Evolutionary conservation across 2,888 invertebrate genomes (phyloP).

Genomic region (Thymelicus lineola): DNA sequence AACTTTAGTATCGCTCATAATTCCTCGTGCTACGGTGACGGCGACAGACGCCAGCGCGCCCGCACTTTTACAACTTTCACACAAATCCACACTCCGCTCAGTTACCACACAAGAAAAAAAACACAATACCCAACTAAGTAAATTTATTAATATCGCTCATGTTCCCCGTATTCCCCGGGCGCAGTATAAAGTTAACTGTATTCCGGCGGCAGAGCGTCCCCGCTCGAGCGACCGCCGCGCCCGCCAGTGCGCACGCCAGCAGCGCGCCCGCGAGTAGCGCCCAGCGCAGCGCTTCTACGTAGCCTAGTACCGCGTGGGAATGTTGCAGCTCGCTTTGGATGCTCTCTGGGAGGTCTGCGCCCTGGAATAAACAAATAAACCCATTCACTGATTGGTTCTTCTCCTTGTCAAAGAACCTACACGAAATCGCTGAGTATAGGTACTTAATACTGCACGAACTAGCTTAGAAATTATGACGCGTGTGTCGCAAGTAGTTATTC

Average conservation of each 20-base stretch:
- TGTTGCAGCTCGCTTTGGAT: constrained; percentile 64
- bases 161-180: constrained; percentile 51
- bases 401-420: no score
- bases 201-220: constrained; percentile 61
- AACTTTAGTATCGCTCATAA: constrained; percentile 51
- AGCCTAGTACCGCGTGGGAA: constrained; percentile 64
- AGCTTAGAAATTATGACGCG: no score
- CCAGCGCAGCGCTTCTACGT: constrained; percentile 74
- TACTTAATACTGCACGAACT: no score
- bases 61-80: no score
- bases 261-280: constrained; percentile 63
- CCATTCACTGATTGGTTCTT: constrained; percentile 39
- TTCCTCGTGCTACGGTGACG: no score
- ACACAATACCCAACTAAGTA: neutral
- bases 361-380: no score
- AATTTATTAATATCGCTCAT: constrained; percentile 61
- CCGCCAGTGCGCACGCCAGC: constrained; percentile 49
- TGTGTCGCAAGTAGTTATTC: no score
- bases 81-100: no score
- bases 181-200: constrained; percentile 71
- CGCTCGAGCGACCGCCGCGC: constrained; percentile 52
- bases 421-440: no score
- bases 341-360: constrained; percentile 65
- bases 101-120: neutral
- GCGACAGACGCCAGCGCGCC: no score